phyloP scores from a whole-genome alignment of 2,888 invertebrate genomes.

The Theretra japonica region DNA sequence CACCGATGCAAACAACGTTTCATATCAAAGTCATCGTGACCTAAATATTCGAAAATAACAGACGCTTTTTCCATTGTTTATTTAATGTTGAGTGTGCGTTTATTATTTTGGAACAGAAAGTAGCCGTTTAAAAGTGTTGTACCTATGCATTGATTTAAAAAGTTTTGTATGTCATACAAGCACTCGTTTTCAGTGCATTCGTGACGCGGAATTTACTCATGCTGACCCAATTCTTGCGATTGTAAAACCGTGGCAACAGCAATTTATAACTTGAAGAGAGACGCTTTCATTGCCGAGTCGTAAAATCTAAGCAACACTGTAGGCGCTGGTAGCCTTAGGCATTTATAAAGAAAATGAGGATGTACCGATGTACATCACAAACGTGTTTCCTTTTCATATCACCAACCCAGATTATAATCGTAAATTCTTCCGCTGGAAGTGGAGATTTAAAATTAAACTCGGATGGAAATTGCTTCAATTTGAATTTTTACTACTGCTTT shows the following conservation, averaged over 20 bases:
- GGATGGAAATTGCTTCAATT: neutral
- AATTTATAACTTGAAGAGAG: slow-evolving; percentile 13
- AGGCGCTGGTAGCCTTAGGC: too few species aligned
- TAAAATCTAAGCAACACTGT: neutral
- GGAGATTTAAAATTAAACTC: neutral
- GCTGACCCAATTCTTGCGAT: slow-evolving; percentile 11
- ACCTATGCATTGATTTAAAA: too few species aligned
- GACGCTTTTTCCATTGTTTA: slow-evolving; percentile 18
- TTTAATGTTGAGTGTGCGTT: neutral
- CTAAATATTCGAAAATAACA: neutral
- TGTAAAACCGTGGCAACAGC: slow-evolving; percentile 13
- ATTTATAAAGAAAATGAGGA: neutral
- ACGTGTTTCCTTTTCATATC: neutral
- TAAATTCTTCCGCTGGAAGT: neutral
- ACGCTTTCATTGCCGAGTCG: neutral
- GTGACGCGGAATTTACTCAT: neutral
- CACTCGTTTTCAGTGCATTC: neutral
- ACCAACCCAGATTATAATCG: neutral
- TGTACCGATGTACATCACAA: too few species aligned
- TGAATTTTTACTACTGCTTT: slow-evolving; percentile 1
- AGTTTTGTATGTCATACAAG: slow-evolving; percentile 1
- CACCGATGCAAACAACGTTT: neutral
- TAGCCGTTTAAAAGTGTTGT: neutral
- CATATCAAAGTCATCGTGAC: slow-evolving; percentile 20
- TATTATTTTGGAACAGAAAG: neutral